Evolutionary conservation across 2,888 invertebrate species (phyloP), one percentile per base, ranked within the genome.

Genomic region (Glyphotaelius pellucidus): DNA sequence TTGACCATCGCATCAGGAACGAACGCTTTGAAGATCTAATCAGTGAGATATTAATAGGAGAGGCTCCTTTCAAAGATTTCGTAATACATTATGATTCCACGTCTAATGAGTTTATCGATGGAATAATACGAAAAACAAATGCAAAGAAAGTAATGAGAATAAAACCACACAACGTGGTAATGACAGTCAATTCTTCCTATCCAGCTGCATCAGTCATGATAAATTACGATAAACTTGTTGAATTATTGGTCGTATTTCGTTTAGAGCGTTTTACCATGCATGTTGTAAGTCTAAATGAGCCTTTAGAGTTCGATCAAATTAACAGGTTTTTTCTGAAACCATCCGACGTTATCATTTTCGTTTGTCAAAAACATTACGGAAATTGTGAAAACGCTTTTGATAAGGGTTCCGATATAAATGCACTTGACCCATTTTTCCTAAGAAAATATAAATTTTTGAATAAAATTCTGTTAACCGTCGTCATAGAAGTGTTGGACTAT

Each of bases 31-130:
- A n/a, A 14, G 47, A 47, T 30, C 30, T 86, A 2, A 47, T 42
- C 30, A 85, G 42, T 19, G 42, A 85, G 1, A 85, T 85, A 3
- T 35, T 85, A 38, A n/a, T 85, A 3, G n/a, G 12, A 19, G 32
- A 38, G n/a, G 85, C 85, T 85, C 12, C n/a, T 9, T 15, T 85
- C 3, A 38, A 85, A 38, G 90, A 90, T 80, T 67, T 86, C n/a
- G 30, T 80, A 5, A 14, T 90, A 30, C 90, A 90, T 32, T 38
- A 67, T 67, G 90, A 90, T 90, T 79, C 90, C n/a, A 32, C 80
- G 12, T 80, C 86, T 19, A 25, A 2, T 7, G 38, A 86, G 3
- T 80, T 90, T 38, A 90, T 87, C 15, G 80, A 85, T 12, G 81
- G 80, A n/a, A 32, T 84, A 67, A 80, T 85, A n/a, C 3, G 25